Percentiles rank a stretch among this genome's conserved stretches.
Conservation (phyloP, 2,113 vertebrate genomes). For the Ailuropoda melanoleuca region DNA sequence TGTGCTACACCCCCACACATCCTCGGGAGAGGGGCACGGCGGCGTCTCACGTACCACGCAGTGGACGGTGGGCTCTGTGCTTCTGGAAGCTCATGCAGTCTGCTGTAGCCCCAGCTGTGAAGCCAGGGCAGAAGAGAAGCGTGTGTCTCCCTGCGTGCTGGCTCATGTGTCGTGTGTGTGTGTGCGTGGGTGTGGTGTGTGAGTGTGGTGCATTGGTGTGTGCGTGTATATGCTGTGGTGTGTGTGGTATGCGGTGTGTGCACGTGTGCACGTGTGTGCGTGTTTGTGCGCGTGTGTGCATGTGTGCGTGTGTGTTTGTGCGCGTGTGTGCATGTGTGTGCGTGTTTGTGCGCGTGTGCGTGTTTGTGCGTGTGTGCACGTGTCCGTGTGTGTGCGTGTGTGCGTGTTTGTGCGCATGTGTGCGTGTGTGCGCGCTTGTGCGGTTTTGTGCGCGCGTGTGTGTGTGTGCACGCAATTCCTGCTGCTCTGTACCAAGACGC, state of each 20-base stretch:
- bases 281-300: too few relatives aligned
- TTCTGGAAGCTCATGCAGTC: background rate
- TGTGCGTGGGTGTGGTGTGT: background rate
- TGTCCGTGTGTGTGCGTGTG: too few relatives aligned
- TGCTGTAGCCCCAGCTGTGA: background rate
- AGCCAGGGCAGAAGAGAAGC: background rate
- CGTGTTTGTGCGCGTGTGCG: too few relatives aligned
- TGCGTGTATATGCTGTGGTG: too few relatives aligned
- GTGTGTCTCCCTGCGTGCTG: background rate
- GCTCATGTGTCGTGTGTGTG: background rate
- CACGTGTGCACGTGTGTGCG: too few relatives aligned
- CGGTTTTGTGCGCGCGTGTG: too few relatives aligned
- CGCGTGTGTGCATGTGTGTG: too few relatives aligned
- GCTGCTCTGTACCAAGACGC: accelerated
- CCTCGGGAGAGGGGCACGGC: background rate
- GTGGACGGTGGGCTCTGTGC: background rate
- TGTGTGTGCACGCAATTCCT: background rate
- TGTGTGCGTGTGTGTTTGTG: too few relatives aligned
- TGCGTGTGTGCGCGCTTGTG: too few relatives aligned
- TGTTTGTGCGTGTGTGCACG: too few relatives aligned
- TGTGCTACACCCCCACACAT: accelerated
- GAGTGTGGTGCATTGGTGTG: too few relatives aligned
- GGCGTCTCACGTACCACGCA: accelerated
- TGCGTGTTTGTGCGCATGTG: background rate
- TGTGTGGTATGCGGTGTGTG: too few relatives aligned